These are phyloP conservation scores for Poecilia velifera DNA, from an alignment of 2,797 vertebrate genomes.

Conservation along the genomic window DNA sequence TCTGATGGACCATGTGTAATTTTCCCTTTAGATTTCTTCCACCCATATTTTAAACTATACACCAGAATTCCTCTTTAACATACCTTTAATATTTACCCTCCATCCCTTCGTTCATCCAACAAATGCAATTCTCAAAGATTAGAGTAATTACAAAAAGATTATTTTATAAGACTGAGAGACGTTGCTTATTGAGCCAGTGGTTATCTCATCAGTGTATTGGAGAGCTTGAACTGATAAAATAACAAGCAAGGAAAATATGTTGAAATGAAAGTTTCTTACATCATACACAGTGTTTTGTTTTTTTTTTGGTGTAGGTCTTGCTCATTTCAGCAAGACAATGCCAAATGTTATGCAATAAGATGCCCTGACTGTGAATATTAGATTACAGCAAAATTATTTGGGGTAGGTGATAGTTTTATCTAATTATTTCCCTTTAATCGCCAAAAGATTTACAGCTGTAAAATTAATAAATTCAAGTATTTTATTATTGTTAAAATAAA, in stretches of 20 bases:
- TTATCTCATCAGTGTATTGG: neutral
- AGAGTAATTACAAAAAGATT: neutral
- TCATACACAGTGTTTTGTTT: neutral
- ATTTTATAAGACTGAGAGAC: neutral
- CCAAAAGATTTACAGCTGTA: neutral
- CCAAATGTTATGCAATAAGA: neutral
- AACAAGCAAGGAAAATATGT: neutral
- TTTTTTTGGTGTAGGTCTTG: neutral
- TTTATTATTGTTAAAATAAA: neutral
- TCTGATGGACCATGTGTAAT: conserved; percentile 18
- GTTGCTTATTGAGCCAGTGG: neutral
- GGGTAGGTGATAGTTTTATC: neutral
- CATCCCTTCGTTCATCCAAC: neutral
- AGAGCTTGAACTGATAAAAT: neutral
- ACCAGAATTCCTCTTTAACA: conserved; percentile 6
- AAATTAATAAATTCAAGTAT: neutral
- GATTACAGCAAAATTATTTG: neutral
- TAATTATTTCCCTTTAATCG: neutral
- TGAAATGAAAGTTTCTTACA: neutral
- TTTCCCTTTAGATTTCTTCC: conserved; percentile 16
- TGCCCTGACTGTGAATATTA: neutral
- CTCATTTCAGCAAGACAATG: neutral
- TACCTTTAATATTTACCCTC: conserved; percentile 16
- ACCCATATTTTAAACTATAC: conserved; percentile 23
- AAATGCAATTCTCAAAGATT: neutral